Evolutionary conservation across 2,797 vertebrate species (phyloP).

Genomic region (Cynodonichthys magdalenae): DNA sequence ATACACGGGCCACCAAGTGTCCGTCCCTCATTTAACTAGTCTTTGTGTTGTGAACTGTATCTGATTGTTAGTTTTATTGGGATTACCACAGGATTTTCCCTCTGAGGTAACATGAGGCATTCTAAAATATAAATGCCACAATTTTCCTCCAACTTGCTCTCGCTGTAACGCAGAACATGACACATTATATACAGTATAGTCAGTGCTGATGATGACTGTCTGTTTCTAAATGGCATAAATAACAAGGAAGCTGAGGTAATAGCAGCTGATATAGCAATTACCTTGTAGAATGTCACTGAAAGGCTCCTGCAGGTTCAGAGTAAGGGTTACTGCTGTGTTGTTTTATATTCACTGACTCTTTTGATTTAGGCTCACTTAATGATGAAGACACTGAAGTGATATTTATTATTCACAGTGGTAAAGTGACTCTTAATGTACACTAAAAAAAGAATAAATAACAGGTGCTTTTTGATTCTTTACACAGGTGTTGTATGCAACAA

Average conservation of each 20-base stretch:
- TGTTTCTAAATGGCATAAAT: constrained; percentile 42
- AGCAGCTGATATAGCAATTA: constrained; percentile 64
- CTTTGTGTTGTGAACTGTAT: too few species aligned
- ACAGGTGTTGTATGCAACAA: background rate
- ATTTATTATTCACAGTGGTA: background rate
- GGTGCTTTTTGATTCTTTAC: background rate
- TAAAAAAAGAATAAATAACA: background rate
- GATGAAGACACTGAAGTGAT: background rate
- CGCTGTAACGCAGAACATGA: constrained; percentile 8
- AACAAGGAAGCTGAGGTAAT: constrained; percentile 60
- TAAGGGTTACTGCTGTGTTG: constrained; percentile 44
- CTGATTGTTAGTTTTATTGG: too few species aligned
- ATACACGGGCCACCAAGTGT: too few species aligned
- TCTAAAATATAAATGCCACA: constrained; percentile 25
- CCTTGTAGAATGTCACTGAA: constrained; percentile 54
- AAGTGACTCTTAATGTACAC: background rate
- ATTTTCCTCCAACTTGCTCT: constrained; percentile 25
- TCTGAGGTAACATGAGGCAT: constrained; percentile 21
- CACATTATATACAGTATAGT: constrained; percentile 33
- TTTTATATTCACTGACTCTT: constrained; percentile 54
- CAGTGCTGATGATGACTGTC: constrained; percentile 31
- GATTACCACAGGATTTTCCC: constrained; percentile 11
- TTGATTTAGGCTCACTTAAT: constrained; percentile 39
- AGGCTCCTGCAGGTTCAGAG: constrained; percentile 56
- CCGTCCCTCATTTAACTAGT: too few species aligned